phyloP scores from a whole-genome alignment of 2,888 invertebrate species.

The Watsonalla cultraria region DNA sequence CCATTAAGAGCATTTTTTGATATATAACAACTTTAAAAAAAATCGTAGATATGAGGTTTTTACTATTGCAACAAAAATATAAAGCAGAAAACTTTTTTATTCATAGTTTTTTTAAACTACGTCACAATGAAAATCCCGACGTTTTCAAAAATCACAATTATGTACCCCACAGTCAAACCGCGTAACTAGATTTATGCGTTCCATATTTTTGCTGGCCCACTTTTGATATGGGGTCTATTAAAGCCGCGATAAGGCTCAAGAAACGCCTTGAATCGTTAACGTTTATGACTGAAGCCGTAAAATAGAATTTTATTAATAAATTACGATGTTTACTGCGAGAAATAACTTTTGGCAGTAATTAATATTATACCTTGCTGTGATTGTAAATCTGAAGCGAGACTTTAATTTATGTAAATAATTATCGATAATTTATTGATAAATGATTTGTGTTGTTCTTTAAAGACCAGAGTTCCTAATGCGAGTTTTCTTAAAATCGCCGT shows the following conservation, averaged over 20 bases:
- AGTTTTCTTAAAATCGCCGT: too few species aligned
- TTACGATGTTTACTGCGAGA: conserved; percentile 7
- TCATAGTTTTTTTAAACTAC: too few species aligned
- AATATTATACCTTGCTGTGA: not conserved
- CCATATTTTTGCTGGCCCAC: conserved; percentile 42
- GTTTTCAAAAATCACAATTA: not conserved
- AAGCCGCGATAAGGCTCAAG: conserved; percentile 32
- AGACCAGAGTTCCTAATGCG: too few species aligned
- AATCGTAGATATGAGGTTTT: too few species aligned
- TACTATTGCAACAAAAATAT: too few species aligned
- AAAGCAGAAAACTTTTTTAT: too few species aligned
- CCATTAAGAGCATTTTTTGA: too few species aligned
- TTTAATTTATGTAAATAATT: too few species aligned
- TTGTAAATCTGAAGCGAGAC: not conserved
- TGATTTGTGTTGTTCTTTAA: too few species aligned
- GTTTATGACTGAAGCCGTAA: conserved; percentile 23
- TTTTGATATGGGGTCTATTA: conserved; percentile 36
- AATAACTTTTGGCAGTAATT: not conserved
- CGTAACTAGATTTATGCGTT: conserved; percentile 14
- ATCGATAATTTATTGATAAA: too few species aligned
- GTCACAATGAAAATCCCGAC: too few species aligned
- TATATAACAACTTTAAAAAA: too few species aligned
- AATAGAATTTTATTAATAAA: conserved; percentile 12
- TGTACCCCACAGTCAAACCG: not conserved
- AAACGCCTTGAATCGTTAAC: conserved; percentile 28